Evolutionary conservation across 2,113 vertebrate genomes (phyloP), one percentile per base, ranked within the genome.

Genomic region (Myxocyprinus asiaticus): DNA sequence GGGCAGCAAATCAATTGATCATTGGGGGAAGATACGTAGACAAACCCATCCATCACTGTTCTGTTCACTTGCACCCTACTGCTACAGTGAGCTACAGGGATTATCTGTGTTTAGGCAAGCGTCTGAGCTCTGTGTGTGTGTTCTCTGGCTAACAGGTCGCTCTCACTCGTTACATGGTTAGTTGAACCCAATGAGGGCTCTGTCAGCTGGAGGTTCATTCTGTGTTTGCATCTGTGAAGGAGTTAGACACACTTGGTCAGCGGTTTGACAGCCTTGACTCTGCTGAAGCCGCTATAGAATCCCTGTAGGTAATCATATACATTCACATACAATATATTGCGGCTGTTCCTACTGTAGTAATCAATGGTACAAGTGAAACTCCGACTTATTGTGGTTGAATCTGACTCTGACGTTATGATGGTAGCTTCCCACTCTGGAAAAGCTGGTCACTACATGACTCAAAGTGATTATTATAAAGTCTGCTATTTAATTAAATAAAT

Each of bases 1-100:
- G 22, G 22, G 82, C 82, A 83, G 86, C 88, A 91, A 88, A 93
- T 94, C 90, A 93, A 90, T 82, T 88, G 84, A 91, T 92, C 90
- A 92, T 93, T 90, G 90, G 82, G 84, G 82, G 55, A 77, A 86
- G 87, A 92, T 90, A 88, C 90, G 87, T 89, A 93, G 87, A 90
- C 86, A 91, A 89, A 92, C 88, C 91, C 85, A 67, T 87, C 86
- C 85, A 86, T 90, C 90, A 88, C 81, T 88, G 58, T 15, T 22
- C 83, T 62, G 84, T 80, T 82, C 86, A 85, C 88, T 83, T 50
- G 71, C 71, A 74, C 22, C 77, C 55, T 15, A 69, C 53, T 79
- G 56, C 47, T 62, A 68, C 77, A 53, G 67, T 44, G 56, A 79
- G 77, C 59, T 43, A 17, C 22, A 63, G 76, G 71, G 71, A 74